Evolutionary conservation across 2,797 vertebrate genomes (phyloP).

Genomic region (Heterohyrax brucei): DNA sequence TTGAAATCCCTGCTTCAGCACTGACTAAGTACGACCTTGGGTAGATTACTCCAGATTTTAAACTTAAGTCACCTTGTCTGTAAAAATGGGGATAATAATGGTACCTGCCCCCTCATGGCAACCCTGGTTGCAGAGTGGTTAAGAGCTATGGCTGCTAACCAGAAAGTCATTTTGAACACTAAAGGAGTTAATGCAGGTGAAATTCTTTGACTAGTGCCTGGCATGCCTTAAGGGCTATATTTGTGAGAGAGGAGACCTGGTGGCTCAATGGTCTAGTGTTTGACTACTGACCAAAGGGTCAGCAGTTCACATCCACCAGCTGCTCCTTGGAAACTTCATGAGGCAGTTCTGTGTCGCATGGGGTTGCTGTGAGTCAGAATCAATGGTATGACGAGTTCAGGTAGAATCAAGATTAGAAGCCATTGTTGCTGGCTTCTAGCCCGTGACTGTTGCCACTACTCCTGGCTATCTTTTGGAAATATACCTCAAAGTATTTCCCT

Average conservation of each 20-base stretch:
- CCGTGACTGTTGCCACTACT: not conserved
- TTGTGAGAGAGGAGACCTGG: not conserved
- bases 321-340: no score
- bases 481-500: not conserved
- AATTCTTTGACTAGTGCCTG: slow-evolving; percentile 29
- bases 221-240: not conserved
- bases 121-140: no score
- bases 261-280: no score
- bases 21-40: slow-evolving; percentile 12
- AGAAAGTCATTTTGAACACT: slow-evolving; percentile 42
- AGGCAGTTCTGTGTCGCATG: no score
- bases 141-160: no score
- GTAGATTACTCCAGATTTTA: not conserved
- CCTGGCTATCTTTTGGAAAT: slow-evolving; percentile 17
- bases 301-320: no score
- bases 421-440: slow-evolving; percentile 1
- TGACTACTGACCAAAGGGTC: no score
- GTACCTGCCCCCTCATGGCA: no score
- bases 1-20: not conserved
- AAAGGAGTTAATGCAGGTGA: slow-evolving; percentile 36
- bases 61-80: no score
- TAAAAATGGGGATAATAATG: no score
- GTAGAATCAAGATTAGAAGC: not conserved
- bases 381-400: not conserved
- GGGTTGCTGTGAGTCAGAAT: no score